phyloP scores from a whole-genome alignment of 2,797 vertebrate genomes.

The Peromyscus aztecus region DNA sequence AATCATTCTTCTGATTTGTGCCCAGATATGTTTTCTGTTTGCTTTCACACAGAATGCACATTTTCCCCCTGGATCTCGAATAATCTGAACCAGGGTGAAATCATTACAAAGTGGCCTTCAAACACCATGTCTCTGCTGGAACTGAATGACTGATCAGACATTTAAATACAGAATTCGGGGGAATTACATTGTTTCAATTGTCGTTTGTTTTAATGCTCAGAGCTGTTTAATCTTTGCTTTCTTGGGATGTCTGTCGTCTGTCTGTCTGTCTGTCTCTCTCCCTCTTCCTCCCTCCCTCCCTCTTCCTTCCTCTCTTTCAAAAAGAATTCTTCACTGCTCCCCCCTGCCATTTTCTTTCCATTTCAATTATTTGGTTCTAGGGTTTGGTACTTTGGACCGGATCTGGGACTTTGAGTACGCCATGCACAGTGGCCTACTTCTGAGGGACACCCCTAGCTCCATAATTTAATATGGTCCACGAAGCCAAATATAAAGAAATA shows the following conservation, averaged over 20 bases:
- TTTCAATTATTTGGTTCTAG: not conserved
- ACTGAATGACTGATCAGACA: constrained; percentile 74
- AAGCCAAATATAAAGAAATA: not conserved
- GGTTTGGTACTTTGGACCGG: not conserved
- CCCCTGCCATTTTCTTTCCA: not conserved
- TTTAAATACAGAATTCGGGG: constrained; percentile 41
- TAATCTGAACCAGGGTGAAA: constrained; percentile 86
- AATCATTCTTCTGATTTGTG: constrained; percentile 87
- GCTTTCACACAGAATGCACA: constrained; percentile 81
- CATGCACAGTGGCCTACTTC: not conserved
- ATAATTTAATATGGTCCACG: not conserved
- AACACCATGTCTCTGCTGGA: constrained; percentile 73
- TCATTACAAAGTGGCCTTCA: constrained; percentile 84
- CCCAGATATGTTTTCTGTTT: constrained; percentile 86
- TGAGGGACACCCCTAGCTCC: not conserved
- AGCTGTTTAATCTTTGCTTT: constrained; percentile 64
- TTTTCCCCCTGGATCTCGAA: constrained; percentile 85
- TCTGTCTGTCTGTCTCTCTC: not conserved
- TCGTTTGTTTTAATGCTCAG: not conserved
- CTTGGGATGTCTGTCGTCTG: not conserved
- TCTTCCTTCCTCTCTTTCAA: not conserved
- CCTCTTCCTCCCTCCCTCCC: not conserved
- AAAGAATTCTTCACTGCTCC: not conserved
- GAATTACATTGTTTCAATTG: constrained; percentile 51
- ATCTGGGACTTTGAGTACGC: not conserved